Percentiles rank a stretch among this genome's conserved stretches.
Conservation (phyloP, 2,797 vertebrate genomes). For the Platyrinchus mystaceus region DNA sequence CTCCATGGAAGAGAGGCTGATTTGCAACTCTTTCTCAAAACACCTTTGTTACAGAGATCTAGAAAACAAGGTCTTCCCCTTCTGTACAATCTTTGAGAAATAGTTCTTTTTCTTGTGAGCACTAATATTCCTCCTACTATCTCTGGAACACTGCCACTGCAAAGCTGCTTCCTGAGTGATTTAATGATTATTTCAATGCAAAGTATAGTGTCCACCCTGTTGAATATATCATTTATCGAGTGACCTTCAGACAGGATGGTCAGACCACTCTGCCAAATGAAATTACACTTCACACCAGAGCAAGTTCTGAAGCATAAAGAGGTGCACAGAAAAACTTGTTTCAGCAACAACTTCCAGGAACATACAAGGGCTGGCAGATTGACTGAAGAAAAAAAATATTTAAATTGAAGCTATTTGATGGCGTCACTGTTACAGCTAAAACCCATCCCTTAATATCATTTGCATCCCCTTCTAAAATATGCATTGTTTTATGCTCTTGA, state of each 20-base stretch:
- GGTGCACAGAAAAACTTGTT: neutral
- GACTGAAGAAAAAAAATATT: neutral
- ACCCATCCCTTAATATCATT: neutral
- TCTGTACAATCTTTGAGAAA: conserved; percentile 29
- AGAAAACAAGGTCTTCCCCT: conserved; percentile 59
- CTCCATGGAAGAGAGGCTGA: conserved; percentile 32
- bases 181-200: neutral
- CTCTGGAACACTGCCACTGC: conserved; percentile 22
- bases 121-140: conserved; percentile 53
- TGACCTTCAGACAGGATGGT: neutral
- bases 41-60: conserved; percentile 50
- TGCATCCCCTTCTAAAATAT: neutral
- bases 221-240: neutral
- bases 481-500: neutral
- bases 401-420: neutral
- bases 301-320: neutral
- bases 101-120: conserved; percentile 4
- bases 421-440: neutral
- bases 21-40: conserved; percentile 63
- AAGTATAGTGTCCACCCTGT: neutral
- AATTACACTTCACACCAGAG: neutral
- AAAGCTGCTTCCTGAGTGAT: conserved; percentile 7
- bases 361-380: neutral
- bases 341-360: neutral
- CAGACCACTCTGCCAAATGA: neutral